Percentiles rank a stretch among this genome's conserved stretches.
phyloP scores from a whole-genome alignment of 2,888 invertebrate species.

The Elysia crispata region DNA sequence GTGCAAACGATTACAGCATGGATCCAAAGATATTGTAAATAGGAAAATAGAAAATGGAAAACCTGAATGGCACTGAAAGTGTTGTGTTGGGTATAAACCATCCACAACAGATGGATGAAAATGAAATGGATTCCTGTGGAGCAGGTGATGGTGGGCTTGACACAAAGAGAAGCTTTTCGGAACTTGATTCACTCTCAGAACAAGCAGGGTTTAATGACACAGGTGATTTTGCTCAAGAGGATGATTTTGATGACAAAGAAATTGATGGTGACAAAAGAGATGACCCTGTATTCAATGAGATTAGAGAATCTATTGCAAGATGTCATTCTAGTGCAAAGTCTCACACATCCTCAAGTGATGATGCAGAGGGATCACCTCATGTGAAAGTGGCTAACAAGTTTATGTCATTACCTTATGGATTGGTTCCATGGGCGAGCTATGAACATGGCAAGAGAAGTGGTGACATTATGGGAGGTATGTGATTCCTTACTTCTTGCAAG shows the following conservation, averaged over 20 bases:
- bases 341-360: slow-evolving; percentile 44
- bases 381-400: slow-evolving; percentile 66
- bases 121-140: background rate
- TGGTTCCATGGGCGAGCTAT: slow-evolving; percentile 69
- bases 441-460: slow-evolving; percentile 70
- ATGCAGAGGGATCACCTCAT: slow-evolving; percentile 54
- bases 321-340: slow-evolving; percentile 52
- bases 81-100: background rate
- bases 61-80: background rate
- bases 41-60: no score
- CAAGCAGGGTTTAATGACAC: background rate
- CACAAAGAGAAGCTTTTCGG: slow-evolving; percentile 17
- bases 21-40: no score
- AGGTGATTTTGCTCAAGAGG: background rate
- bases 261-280: slow-evolving; percentile 52
- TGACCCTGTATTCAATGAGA: slow-evolving; percentile 61
- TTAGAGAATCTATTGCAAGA: slow-evolving; percentile 57
- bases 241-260: slow-evolving; percentile 40
- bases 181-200: background rate
- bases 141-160: slow-evolving; percentile 9
- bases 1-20: no score
- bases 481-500: background rate
- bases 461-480: slow-evolving; percentile 74
- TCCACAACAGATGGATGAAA: background rate
- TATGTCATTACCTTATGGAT: slow-evolving; percentile 67